Evolutionary conservation across 92 coral and sea anemone species (phyloP), one percentile per base, ranked within the genome.

Genomic region (Hydrozoanthus gracilis): DNA sequence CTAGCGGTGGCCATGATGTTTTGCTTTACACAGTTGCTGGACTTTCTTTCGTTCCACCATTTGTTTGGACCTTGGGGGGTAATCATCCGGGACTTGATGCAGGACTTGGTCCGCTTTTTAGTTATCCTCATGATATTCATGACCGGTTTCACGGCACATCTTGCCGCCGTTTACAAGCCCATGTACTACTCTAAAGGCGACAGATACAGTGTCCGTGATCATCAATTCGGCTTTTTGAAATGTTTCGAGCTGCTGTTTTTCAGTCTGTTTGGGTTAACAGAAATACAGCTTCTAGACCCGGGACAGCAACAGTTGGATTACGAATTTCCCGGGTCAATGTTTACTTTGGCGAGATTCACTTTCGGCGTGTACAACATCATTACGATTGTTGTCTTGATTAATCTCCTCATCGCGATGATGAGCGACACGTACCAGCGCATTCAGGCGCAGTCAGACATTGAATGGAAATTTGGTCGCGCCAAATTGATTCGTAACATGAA

Each of bases 31-130:
- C 99, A 96, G 64, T 88, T 96, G 27, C 83, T 96, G 82, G 99
- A 96, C 74, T 96, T 96, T 68, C 85, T 96, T 18, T 95, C 99
- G 5, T 95, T 96, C 89, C 99, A 96, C 92, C 98, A 96, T 82
- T 89, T 96, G 93, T 96, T 96, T 52, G 99, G 99, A 78, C 99
- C 99, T 7, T 96, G 99, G 99, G 99, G 99, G 78, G 99, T 95
- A 18, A 96, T 96, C 88, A 96, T 96, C 82, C 97, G 98, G 88
- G 98, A 96, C 88, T 91, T 96, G 44, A 95, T 96, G 99, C 96
- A 96, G 70, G 99, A 96, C 93, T 77, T 96, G 11, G 99, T 95
- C 15, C 94, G 99, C 14, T 96, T 96, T 82, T 90, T 96, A 2
- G 99, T 96, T 11, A 96, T 96, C 72, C 44, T 96, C 70, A 89